Evolutionary conservation across 2,797 vertebrate species (phyloP).

Genomic region (Liparis tanakae): DNA sequence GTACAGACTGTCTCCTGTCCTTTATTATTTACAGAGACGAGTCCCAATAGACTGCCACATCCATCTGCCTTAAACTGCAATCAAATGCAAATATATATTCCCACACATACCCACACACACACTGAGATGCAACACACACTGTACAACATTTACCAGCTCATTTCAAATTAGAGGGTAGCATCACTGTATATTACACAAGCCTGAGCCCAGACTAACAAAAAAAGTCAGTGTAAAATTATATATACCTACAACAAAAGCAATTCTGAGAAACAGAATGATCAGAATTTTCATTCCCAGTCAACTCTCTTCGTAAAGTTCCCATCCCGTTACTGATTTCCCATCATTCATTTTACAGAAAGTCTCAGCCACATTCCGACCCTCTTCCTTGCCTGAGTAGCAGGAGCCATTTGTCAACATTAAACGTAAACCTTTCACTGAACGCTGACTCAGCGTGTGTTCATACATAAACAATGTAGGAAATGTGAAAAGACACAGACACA

Average conservation of each 20-base stretch:
- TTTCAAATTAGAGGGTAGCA: slow-evolving; percentile 21
- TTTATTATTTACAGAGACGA: slow-evolving; percentile 83
- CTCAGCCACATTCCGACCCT: slow-evolving; percentile 41
- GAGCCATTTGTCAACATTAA: slow-evolving; percentile 57
- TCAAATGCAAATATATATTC: slow-evolving; percentile 67
- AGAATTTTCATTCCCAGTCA: slow-evolving; percentile 9
- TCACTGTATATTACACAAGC: slow-evolving; percentile 6
- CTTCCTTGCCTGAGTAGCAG: slow-evolving; percentile 42
- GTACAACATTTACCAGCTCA: slow-evolving; percentile 23
- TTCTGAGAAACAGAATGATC: neutral
- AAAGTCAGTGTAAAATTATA: slow-evolving; percentile 14
- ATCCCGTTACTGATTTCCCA: slow-evolving; percentile 15
- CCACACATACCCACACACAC: slow-evolving; percentile 17
- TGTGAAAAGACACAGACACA: slow-evolving; percentile 32
- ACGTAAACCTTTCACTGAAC: slow-evolving; percentile 57
- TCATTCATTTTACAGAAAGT: slow-evolving; percentile 22
- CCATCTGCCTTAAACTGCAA: slow-evolving; percentile 57
- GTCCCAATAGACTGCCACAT: slow-evolving; percentile 58
- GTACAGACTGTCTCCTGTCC: slow-evolving; percentile 69
- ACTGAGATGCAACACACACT: neutral
- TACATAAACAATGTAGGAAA: slow-evolving; percentile 47
- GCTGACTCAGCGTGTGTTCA: slow-evolving; percentile 39
- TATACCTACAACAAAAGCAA: slow-evolving; percentile 10
- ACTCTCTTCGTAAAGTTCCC: slow-evolving; percentile 21
- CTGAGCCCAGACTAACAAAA: slow-evolving; percentile 18